phyloP scores from a whole-genome alignment of 2,888 invertebrate genomes.

The Melanophora roralis region DNA sequence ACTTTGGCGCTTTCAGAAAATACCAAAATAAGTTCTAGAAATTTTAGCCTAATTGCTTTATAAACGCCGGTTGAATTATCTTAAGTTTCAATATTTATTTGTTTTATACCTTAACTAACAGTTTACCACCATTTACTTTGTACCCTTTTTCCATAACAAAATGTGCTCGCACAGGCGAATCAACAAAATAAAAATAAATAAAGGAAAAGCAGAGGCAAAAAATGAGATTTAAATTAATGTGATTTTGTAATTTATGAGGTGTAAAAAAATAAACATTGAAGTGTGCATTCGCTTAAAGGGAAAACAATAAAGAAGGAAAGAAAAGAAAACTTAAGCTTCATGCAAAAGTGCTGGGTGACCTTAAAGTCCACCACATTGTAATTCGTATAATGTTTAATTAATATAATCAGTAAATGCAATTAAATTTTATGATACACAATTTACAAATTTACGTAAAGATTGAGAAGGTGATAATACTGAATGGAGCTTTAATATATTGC shows the following conservation, averaged over 20 bases:
- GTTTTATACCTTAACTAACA: background rate
- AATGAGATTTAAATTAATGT: conserved; percentile 73
- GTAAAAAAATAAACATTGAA: conserved; percentile 53
- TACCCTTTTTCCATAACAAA: conserved; percentile 15
- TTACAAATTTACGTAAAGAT: background rate
- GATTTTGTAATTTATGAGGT: conserved; percentile 73
- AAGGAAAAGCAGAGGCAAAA: conserved; percentile 37
- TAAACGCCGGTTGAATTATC: no score
- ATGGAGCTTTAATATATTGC: no score
- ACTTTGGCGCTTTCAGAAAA: background rate
- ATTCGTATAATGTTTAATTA: conserved; percentile 4
- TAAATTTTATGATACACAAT: background rate
- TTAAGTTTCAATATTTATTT: background rate
- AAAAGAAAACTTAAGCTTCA: background rate
- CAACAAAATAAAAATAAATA: no score
- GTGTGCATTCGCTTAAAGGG: background rate
- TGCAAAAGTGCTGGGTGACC: background rate
- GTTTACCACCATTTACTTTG: background rate
- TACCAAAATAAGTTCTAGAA: background rate
- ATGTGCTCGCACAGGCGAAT: no score
- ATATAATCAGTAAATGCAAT: conserved; percentile 12
- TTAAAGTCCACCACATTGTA: background rate
- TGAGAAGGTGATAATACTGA: background rate
- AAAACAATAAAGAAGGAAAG: background rate
- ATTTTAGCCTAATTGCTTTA: background rate